These are phyloP conservation scores for Synanthedon vespiformis DNA, from an alignment of 2,888 invertebrate genomes.

Conservation along the genomic window DNA sequence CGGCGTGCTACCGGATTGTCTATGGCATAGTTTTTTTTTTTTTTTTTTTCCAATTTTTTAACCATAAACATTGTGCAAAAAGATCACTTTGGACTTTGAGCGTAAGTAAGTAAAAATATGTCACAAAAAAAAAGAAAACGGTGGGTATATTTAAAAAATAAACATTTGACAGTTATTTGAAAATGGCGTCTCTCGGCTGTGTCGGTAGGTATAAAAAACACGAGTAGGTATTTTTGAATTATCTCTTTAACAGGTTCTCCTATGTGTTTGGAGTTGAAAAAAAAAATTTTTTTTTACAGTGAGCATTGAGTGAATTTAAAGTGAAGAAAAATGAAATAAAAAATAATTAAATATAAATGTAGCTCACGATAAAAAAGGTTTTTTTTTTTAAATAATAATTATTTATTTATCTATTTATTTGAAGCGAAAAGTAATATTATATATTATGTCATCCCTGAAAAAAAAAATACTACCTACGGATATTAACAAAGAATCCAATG, in stretches of 20 bases:
- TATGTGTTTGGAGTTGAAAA: background rate
- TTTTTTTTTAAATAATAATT: too few species aligned
- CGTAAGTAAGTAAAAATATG: constrained; percentile 14
- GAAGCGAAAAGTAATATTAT: too few species aligned
- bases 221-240: background rate
- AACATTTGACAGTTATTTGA: background rate
- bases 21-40: background rate
- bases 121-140: constrained; percentile 12
- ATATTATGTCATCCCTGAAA: too few species aligned
- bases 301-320: background rate
- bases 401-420: too few species aligned
- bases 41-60: background rate
- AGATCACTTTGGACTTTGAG: background rate
- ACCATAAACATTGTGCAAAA: background rate
- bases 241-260: background rate
- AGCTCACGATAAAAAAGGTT: too few species aligned
- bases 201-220: constrained; percentile 14
- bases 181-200: constrained; percentile 13
- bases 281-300: background rate
- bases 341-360: background rate
- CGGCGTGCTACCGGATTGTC: constrained; percentile 1
- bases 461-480: too few species aligned
- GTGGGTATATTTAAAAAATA: constrained; percentile 29
- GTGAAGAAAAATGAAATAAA: background rate
- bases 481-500: too few species aligned